phyloP scores from a whole-genome alignment of 37 sponge, comb jelly and placozoan genomes.

The Chondrosia reniformis region DNA sequence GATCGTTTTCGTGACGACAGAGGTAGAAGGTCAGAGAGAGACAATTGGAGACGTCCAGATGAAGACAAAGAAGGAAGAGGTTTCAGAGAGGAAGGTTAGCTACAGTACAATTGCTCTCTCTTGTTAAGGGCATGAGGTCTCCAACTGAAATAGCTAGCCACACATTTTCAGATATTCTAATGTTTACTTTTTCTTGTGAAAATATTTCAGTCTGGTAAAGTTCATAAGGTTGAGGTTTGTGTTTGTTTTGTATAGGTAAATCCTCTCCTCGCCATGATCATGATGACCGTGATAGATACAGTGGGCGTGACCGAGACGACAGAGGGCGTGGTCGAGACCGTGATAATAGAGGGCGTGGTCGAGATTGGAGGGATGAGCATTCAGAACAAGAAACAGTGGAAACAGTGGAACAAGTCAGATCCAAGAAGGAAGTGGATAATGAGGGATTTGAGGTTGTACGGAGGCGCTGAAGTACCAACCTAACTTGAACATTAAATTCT shows the following conservation, averaged over 20 bases:
- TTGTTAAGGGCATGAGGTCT: too few relatives aligned
- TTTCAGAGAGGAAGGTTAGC: not conserved
- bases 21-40: not conserved
- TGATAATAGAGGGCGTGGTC: not conserved
- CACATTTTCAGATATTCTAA: too few relatives aligned
- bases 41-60: not conserved
- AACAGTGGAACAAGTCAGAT: not conserved
- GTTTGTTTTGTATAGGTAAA: too few relatives aligned
- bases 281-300: slow-evolving; percentile 11
- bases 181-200: too few relatives aligned
- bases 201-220: too few relatives aligned
- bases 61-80: not conserved
- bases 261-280: slow-evolving; percentile 7
- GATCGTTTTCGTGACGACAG: not conserved
- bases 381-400: not conserved
- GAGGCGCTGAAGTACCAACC: not conserved
- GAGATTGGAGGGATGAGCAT: not conserved
- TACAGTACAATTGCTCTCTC: too few relatives aligned
- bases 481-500: not conserved
- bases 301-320: not conserved
- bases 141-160: too few relatives aligned
- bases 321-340: not conserved
- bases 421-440: slow-evolving; percentile 36
- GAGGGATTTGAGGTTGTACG: slow-evolving; percentile 42
- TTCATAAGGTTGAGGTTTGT: too few relatives aligned